phyloP scores from a whole-genome alignment of 1,140 invertebrate species.

The Drosophila mayri region DNA sequence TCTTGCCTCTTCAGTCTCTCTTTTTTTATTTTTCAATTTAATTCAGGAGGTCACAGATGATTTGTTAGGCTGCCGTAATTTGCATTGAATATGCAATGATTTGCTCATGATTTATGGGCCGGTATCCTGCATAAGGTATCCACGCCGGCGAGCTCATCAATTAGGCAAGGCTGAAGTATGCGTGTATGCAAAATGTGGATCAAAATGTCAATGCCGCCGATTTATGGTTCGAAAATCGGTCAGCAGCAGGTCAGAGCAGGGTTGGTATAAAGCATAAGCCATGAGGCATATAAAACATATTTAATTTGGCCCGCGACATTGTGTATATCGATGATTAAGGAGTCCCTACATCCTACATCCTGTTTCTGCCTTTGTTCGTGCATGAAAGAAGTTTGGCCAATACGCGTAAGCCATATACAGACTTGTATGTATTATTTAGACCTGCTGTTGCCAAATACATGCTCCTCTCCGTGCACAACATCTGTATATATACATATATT shows the following conservation, averaged over 20 bases:
- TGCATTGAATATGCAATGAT: slow-evolving; percentile 62
- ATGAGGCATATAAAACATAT: slow-evolving; percentile 6
- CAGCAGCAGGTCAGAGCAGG: slow-evolving; percentile 3
- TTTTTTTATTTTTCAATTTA: neutral
- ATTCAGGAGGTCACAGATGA: slow-evolving; percentile 28
- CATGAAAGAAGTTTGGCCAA: slow-evolving; percentile 46
- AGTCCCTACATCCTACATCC: slow-evolving; percentile 16
- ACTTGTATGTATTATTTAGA: slow-evolving; percentile 48
- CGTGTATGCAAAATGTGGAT: slow-evolving; percentile 32
- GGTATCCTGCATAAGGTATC: slow-evolving; percentile 39
- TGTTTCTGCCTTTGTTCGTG: slow-evolving; percentile 16
- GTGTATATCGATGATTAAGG: slow-evolving; percentile 72
- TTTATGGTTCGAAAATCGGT: slow-evolving; percentile 54
- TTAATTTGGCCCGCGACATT: slow-evolving; percentile 44
- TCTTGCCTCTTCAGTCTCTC: neutral
- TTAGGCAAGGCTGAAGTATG: slow-evolving; percentile 51
- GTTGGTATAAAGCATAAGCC: slow-evolving; percentile 10
- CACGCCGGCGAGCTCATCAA: slow-evolving; percentile 52
- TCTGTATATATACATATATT: slow-evolving; percentile 24
- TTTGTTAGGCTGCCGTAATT: slow-evolving; percentile 59
- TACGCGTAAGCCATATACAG: slow-evolving; percentile 35
- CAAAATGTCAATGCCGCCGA: slow-evolving; percentile 60
- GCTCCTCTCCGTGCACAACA: neutral
- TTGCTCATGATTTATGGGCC: slow-evolving; percentile 67
- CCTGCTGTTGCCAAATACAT: slow-evolving; percentile 39